Evolutionary conservation across 2,888 invertebrate genomes (phyloP), one percentile per base, ranked within the genome.

Genomic region (Sabatieria punctata): DNA sequence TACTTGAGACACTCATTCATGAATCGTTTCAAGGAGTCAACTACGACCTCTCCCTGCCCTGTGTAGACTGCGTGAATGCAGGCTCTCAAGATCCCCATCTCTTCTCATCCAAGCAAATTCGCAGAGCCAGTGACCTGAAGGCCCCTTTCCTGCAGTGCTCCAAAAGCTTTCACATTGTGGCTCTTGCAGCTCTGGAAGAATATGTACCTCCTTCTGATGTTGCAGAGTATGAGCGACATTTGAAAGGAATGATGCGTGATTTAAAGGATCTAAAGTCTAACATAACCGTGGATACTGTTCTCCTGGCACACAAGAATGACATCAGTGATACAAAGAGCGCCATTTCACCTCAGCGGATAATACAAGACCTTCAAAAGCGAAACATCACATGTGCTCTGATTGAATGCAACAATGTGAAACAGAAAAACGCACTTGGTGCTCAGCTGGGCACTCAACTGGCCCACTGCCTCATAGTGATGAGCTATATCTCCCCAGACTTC

Each of bases 91-190:
- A 61, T 37, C 60, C 61, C 3, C 59, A 59, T 49, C 60, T 65
- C 63, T 65, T 65, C 52, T 45, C 57, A 8, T 60, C 61, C 2
- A 60, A 60, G n/a, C 55, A 56, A 15, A 56, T 65, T 4, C 51
- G 60, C 8, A 51, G 60, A 46, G 65, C 65, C 3, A 49, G 55
- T 19, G 60, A 60, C 35, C 49, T 60, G 46, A 58, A 59, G 49
- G 60, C 64, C 4, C 63, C 65, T n/a, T 65, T 65, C 51, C 52
- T 66, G 39, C 65, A 66, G 55, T 66, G 65, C 49, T 49, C 57
- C 22, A 59, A 63, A 45, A 57, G 57, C 46, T 66, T 66, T 53
- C 65, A 66, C 51, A 60, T 61, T 8, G 57, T 64, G n/a, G 58
- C 65, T 25, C 56, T 65, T 26, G 52, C 55, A 2, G 59, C 61